Conservation (phyloP, 2,797 vertebrate genomes). For the Miichthys miiuy region DNA sequence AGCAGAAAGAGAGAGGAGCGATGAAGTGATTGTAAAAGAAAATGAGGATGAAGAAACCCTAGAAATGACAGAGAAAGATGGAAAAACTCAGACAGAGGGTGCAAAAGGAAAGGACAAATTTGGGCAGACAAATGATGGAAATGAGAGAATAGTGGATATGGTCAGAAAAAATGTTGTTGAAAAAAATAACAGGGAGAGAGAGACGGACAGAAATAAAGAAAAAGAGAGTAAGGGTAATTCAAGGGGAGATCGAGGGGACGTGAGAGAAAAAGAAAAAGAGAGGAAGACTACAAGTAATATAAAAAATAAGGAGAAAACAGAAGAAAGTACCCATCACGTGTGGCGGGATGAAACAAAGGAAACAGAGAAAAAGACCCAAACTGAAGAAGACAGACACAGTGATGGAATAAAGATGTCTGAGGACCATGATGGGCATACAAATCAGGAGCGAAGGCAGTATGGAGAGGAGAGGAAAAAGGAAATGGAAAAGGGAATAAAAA, state of each 20-base stretch:
- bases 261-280: constrained; percentile 36
- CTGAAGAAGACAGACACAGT: constrained; percentile 40
- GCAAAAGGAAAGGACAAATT: constrained; percentile 45
- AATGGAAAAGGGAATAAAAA: constrained; percentile 64
- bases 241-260: constrained; percentile 34
- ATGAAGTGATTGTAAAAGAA: constrained; percentile 54
- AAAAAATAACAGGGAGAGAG: constrained; percentile 41
- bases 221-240: constrained; percentile 15
- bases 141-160: constrained; percentile 37
- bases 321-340: constrained; percentile 45
- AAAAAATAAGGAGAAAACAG: constrained; percentile 48
- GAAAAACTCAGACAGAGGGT: constrained; percentile 49
- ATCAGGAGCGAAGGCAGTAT: constrained; percentile 53
- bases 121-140: constrained; percentile 41
- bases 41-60: constrained; percentile 44
- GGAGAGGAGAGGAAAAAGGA: constrained; percentile 58
- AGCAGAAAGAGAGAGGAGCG: constrained; percentile 31
- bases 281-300: constrained; percentile 22
- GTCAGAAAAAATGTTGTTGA: constrained; percentile 49
- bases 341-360: constrained; percentile 58
- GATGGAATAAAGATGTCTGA: constrained; percentile 69
- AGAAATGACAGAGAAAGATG: constrained; percentile 38
- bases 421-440: constrained; percentile 49
- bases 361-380: constrained; percentile 49
- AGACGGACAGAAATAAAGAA: constrained; percentile 24